Base-by-base conservation (phyloP, 2,113 vertebrate genomes). In the Neogale vison region DNA sequence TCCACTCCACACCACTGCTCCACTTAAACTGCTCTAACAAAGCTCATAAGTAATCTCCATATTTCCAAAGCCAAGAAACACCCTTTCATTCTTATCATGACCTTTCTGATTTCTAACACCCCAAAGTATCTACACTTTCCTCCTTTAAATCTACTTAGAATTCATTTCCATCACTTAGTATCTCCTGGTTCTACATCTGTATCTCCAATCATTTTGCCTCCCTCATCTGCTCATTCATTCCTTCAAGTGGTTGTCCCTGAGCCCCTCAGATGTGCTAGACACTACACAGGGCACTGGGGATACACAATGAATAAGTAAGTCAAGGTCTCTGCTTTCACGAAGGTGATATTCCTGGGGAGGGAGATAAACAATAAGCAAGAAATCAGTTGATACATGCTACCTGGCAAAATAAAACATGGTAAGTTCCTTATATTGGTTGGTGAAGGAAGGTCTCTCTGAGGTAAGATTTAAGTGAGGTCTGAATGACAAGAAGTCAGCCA, bases 391-490 rank as follows among this genome's bases (percentile, higher is more conserved):
- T 39, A 63, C 0, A 52, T 2, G 47, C 39, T 61, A 69, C 36
- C 36, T 72, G 8, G 31, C 24, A 52, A 92, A 90, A 77, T 52
- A 74, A 84, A 92, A 94, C 39, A 84, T 24, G 65, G 42, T 31
- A 71, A 42, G 21, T 90, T 86, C 65, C 65, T 94, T 42, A 69
- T 0, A 55, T 6, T 93, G 21, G 45, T 21, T 45, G n/a, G 55
- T 90, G n/a, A 83, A 61, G 42, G 34, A 95, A 93, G 69, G 77
- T 45, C 55, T 82, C 83, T 69, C 76, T 86, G 82, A 77, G 45
- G 57, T 85, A 57, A 95, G 36, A 80, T 26, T 88, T 87, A 74
- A 63, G 14, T 47, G 39, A 85, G 50, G 65, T 34, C 12, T 97
- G 52, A 77, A 80, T 61, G 52, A 83, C 31, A 89, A 61, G 42